A percentile compares a stretch with the other conserved stretches of the same genome.
Conservation (phyloP, 2,797 vertebrate genomes). For the Tamandua tetradactyla region DNA sequence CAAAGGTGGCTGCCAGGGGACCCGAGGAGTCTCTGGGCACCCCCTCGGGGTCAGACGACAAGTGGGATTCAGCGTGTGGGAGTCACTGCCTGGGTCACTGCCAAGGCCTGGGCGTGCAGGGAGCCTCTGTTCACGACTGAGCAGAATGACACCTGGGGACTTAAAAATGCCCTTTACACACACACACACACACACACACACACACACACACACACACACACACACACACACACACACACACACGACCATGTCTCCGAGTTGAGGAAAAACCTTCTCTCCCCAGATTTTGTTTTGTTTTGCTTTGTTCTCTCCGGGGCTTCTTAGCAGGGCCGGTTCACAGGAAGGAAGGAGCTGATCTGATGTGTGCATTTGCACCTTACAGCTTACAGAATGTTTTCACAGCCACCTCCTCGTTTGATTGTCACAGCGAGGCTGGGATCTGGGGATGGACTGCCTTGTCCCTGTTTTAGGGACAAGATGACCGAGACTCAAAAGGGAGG, state of each 20-base stretch:
- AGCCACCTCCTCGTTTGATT: not conserved
- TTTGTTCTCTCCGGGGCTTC: not conserved
- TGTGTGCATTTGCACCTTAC: rapidly evolving
- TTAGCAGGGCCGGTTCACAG: not conserved
- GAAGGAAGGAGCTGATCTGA: not conserved
- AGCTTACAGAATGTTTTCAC: not conserved
- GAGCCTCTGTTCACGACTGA: not conserved
- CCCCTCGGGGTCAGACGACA: not conserved
- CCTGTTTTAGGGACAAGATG: not conserved
- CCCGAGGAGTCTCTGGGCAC: not conserved
- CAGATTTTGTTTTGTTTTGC: not conserved
- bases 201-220: too few species aligned
- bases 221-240: too few species aligned
- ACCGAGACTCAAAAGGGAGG: not conserved
- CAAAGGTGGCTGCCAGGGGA: not conserved
- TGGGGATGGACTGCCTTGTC: too few species aligned
- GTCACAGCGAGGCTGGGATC: not conserved
- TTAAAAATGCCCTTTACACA: too few species aligned
- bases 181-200: too few species aligned
- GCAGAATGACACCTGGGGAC: not conserved
- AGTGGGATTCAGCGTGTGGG: not conserved
- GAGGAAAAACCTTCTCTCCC: too few species aligned
- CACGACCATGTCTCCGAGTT: not conserved
- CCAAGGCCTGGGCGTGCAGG: not conserved
- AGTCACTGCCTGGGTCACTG: not conserved